phyloP scores from a whole-genome alignment of 1,140 invertebrate genomes.

The Cataglyphis hispanica region DNA sequence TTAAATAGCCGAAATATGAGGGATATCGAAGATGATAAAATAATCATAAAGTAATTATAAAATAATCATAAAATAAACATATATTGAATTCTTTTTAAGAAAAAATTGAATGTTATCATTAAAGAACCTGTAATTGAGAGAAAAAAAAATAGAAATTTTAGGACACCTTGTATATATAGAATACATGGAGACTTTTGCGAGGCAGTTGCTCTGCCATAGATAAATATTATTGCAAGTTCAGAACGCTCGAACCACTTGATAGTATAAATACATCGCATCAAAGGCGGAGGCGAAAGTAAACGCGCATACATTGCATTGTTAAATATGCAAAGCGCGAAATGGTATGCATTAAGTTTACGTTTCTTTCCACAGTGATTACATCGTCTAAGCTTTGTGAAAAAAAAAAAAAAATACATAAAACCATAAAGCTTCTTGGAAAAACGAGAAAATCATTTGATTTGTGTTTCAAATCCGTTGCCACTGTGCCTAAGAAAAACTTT shows the following conservation, averaged over 20 bases:
- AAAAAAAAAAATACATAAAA: slow-evolving; percentile 11
- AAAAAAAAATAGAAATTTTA: slow-evolving; percentile 9
- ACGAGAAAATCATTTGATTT: neutral
- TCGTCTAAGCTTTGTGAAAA: neutral
- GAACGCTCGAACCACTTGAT: slow-evolving; percentile 78
- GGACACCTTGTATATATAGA: slow-evolving; percentile 39
- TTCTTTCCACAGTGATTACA: slow-evolving; percentile 3
- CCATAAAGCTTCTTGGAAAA: slow-evolving; percentile 2
- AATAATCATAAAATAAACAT: no score
- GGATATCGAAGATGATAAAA: neutral
- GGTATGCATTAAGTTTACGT: neutral
- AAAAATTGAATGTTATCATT: neutral
- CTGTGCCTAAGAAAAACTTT: neutral
- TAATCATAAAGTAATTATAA: no score
- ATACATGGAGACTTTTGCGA: slow-evolving; percentile 17
- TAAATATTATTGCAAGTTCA: slow-evolving; percentile 78
- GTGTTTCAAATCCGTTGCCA: neutral
- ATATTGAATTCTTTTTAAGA: neutral
- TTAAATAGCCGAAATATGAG: neutral
- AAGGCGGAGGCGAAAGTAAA: slow-evolving; percentile 72
- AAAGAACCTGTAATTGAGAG: neutral
- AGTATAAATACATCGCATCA: slow-evolving; percentile 80
- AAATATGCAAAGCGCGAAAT: slow-evolving; percentile 56
- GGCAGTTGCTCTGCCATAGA: slow-evolving; percentile 62
- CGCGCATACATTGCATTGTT: slow-evolving; percentile 60